These are phyloP conservation scores for Myotis yumanensis DNA, from an alignment of 2,113 vertebrate species.

Conservation along the genomic window DNA sequence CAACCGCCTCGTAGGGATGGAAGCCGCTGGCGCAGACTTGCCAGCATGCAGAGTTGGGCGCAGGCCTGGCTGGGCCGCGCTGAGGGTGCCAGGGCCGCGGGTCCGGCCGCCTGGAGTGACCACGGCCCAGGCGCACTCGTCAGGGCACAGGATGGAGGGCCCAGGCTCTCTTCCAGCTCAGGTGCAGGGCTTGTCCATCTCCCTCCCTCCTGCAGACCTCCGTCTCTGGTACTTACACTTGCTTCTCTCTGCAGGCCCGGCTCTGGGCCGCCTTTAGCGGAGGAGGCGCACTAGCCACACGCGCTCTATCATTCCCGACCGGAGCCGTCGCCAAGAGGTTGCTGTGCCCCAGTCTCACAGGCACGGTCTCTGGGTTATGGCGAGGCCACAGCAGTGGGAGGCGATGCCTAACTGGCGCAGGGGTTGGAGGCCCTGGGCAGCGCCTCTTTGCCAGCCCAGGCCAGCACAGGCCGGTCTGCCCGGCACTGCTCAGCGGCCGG, in stretches of 20 bases:
- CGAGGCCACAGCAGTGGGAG: fast-evolving
- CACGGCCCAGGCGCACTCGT: no score
- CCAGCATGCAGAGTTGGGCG: fast-evolving
- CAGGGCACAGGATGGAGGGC: fast-evolving
- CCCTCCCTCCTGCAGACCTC: no score
- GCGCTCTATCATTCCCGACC: neutral
- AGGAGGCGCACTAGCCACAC: no score
- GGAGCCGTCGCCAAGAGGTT: fast-evolving
- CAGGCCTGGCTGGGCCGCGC: fast-evolving
- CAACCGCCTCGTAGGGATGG: fast-evolving
- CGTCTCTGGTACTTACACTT: fast-evolving
- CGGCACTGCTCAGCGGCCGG: fast-evolving
- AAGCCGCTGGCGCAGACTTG: fast-evolving
- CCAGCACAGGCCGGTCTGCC: fast-evolving
- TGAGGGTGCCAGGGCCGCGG: neutral
- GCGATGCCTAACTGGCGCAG: no score
- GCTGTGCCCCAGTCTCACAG: neutral
- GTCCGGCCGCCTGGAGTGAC: fast-evolving
- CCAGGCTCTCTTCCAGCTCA: fast-evolving
- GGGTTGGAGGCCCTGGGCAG: neutral
- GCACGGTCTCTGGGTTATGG: neutral
- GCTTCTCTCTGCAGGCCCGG: no score
- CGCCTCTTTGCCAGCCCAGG: fast-evolving
- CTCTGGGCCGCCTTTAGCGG: fast-evolving
- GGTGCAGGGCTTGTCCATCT: no score